A percentile compares a stretch with the other conserved stretches of the same genome.
These are phyloP conservation scores for Pilophorus perplexus DNA, from an alignment of 2,888 invertebrate species.

Conservation along the genomic window DNA sequence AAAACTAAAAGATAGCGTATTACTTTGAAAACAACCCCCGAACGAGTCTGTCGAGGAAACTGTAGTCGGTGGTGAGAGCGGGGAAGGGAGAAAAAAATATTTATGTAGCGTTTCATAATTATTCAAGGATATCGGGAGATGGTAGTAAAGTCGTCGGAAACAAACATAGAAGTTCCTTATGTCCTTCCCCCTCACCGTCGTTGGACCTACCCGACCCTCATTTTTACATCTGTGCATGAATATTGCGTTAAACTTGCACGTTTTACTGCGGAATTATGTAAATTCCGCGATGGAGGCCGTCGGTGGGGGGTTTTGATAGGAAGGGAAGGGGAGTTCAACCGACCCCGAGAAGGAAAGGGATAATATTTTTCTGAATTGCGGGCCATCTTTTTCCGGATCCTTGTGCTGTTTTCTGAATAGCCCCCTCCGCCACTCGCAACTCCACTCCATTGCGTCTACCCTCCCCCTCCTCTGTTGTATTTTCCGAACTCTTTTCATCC, in stretches of 20 bases:
- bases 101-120: slow-evolving; percentile 38
- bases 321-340: slow-evolving; percentile 13
- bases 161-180: slow-evolving; percentile 43
- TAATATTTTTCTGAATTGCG: slow-evolving; percentile 43
- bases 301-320: not conserved
- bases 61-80: no score
- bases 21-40: not conserved
- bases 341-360: slow-evolving; percentile 36
- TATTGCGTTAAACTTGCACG: slow-evolving; percentile 47
- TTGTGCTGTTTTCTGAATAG: slow-evolving; percentile 38
- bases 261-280: slow-evolving; percentile 49
- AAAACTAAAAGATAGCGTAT: not conserved
- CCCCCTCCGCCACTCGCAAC: no score
- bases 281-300: slow-evolving; percentile 32
- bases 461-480: no score
- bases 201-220: slow-evolving; percentile 24
- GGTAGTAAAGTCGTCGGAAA: slow-evolving; percentile 40
- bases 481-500: no score
- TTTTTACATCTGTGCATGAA: slow-evolving; percentile 49
- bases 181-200: slow-evolving; percentile 26
- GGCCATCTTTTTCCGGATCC: slow-evolving; percentile 46
- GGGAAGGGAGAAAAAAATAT: no score
- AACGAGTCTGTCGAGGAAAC: no score
- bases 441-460: no score
- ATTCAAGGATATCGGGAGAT: slow-evolving; percentile 37